A percentile compares a stretch with the other conserved stretches of the same genome.
phyloP scores from a whole-genome alignment of 1,140 invertebrate species.

The Bombus breviceps region DNA sequence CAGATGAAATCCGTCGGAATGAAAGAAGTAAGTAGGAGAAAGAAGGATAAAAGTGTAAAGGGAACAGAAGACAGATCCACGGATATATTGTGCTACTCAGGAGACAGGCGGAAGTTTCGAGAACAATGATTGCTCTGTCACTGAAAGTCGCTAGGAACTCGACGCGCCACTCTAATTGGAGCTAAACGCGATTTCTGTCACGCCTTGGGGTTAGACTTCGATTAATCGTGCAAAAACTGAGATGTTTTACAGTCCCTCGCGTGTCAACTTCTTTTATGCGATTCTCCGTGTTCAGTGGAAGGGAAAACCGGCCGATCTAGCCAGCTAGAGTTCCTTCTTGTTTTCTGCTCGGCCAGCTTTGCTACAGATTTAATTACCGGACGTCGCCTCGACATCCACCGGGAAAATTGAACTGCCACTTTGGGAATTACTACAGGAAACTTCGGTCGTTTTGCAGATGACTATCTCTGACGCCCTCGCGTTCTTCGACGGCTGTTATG shows the following conservation, averaged over 20 bases:
- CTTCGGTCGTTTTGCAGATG: background rate
- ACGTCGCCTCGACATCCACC: background rate
- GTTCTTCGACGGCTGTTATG: background rate
- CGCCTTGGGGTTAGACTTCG: background rate
- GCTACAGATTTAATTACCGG: conserved; percentile 20
- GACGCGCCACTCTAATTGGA: background rate
- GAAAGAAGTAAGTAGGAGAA: background rate
- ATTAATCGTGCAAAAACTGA: conserved; percentile 22
- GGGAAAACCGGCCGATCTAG: background rate
- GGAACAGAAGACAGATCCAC: background rate
- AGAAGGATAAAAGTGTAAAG: background rate
- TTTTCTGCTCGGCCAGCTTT: conserved; percentile 5
- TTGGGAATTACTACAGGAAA: background rate
- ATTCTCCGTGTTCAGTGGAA: background rate
- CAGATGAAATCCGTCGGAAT: conserved; percentile 10
- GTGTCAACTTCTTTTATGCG: background rate
- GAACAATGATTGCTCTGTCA: conserved; percentile 34
- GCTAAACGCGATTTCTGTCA: conserved; percentile 2
- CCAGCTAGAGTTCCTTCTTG: background rate
- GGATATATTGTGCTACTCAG: background rate
- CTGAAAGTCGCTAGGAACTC: conserved; percentile 6
- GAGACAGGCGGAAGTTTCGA: conserved; percentile 20
- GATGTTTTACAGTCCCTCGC: background rate
- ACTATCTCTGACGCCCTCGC: background rate
- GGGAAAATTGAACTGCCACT: conserved; percentile 11